These are phyloP conservation scores for Mystacornis crossleyi DNA, from an alignment of 2,113 vertebrate species.

Conservation along the genomic window DNA sequence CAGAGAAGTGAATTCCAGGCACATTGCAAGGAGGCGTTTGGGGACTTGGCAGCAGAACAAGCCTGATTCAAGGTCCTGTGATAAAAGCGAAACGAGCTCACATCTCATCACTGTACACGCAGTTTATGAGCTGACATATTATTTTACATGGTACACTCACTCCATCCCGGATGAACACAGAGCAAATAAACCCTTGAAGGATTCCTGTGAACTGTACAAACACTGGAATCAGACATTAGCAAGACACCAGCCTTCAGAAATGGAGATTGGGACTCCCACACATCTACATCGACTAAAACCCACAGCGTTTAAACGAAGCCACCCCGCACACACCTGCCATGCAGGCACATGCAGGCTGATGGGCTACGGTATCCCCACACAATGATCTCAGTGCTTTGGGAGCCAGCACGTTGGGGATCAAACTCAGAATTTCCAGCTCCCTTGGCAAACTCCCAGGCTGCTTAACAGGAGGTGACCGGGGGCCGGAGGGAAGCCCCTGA, in stretches of 20 bases:
- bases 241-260: constrained; percentile 26
- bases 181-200: constrained; percentile 62
- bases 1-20: constrained; percentile 20
- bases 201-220: constrained; percentile 35
- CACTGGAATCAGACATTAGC: not conserved
- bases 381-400: not conserved
- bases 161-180: constrained; percentile 50
- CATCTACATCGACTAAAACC: not conserved
- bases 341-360: not conserved
- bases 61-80: constrained; percentile 19
- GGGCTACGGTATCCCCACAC: not conserved
- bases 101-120: not conserved
- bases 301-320: not conserved
- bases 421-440: not conserved
- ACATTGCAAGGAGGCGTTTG: not conserved
- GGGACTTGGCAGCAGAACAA: constrained; percentile 45
- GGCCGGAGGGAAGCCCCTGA: not conserved
- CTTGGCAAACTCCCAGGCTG: not conserved
- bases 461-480: not conserved
- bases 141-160: constrained; percentile 56
- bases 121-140: constrained; percentile 57
- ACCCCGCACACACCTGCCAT: rapidly evolving
- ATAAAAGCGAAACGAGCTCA: constrained; percentile 16
- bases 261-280: not conserved
- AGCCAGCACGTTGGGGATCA: not conserved